Percentiles rank a stretch among this genome's conserved stretches.
These are phyloP conservation scores for Halcyon senegalensis DNA, from an alignment of 2,113 vertebrate genomes.

Conservation along the genomic window DNA sequence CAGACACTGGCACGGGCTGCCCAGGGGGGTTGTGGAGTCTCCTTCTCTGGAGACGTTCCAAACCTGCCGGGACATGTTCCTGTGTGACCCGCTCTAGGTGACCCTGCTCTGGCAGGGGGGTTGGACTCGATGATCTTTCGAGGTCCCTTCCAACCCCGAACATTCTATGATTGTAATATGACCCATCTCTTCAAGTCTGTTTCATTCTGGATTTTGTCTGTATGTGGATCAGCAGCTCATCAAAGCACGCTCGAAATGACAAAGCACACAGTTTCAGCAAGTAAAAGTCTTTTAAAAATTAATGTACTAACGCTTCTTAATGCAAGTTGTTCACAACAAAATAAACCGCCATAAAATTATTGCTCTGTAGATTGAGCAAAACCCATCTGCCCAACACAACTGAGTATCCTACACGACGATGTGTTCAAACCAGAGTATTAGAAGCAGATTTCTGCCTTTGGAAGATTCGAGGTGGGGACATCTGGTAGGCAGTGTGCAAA, in stretches of 20 bases:
- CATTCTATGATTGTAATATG: no score
- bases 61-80: no score
- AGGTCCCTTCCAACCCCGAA: no score
- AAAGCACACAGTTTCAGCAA: background rate
- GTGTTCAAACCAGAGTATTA: background rate
- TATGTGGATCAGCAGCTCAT: background rate
- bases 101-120: no score
- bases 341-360: background rate
- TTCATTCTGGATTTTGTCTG: background rate
- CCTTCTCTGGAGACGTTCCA: no score
- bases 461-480: background rate
- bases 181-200: background rate
- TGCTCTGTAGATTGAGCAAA: background rate
- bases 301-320: background rate
- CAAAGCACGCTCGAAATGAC: background rate
- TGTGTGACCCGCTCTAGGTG: no score
- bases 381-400: background rate
- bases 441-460: background rate
- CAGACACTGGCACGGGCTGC: no score
- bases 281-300: no score
- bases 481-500: background rate
- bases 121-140: no score
- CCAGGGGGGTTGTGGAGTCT: no score
- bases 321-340: background rate
- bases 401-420: fast-evolving